Evolutionary conservation across 2,113 vertebrate species (phyloP).

Genomic region (Rynchops niger): DNA sequence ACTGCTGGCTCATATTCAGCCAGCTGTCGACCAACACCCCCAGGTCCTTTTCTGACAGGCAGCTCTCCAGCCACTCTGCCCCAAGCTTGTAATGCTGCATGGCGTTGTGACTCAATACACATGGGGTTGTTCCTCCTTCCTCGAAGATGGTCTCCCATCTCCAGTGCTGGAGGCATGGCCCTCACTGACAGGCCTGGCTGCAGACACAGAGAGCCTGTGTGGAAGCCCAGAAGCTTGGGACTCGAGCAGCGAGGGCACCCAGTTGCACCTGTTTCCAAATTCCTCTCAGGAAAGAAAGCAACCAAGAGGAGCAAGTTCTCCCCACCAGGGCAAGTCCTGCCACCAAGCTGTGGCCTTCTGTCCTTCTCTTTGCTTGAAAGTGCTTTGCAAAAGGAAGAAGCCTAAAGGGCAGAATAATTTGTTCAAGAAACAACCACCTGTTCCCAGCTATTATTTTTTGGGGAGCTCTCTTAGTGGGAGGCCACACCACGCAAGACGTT

Average conservation of each 20-base stretch:
- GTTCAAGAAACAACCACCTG: background rate
- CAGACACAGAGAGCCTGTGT: background rate
- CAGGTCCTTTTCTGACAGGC: background rate
- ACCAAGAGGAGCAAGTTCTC: too few species aligned
- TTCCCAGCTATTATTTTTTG: background rate
- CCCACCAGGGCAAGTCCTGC: background rate
- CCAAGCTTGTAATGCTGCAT: background rate
- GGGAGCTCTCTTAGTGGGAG: background rate
- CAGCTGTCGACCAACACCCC: background rate
- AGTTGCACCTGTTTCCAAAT: background rate
- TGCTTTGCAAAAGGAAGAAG: background rate
- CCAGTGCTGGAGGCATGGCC: background rate
- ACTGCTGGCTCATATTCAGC: background rate
- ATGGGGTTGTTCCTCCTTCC: background rate
- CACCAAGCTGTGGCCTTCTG: background rate
- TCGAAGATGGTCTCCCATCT: rapidly evolving
- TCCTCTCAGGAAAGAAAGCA: background rate
- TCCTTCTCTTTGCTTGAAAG: background rate
- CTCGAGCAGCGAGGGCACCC: background rate
- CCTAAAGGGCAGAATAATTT: background rate
- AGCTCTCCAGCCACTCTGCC: background rate
- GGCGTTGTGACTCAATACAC: background rate
- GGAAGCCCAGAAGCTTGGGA: background rate
- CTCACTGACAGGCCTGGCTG: background rate
- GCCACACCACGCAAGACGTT: too few species aligned